phyloP scores from a whole-genome alignment of 2,797 vertebrate species.

The Prionace glauca region DNA sequence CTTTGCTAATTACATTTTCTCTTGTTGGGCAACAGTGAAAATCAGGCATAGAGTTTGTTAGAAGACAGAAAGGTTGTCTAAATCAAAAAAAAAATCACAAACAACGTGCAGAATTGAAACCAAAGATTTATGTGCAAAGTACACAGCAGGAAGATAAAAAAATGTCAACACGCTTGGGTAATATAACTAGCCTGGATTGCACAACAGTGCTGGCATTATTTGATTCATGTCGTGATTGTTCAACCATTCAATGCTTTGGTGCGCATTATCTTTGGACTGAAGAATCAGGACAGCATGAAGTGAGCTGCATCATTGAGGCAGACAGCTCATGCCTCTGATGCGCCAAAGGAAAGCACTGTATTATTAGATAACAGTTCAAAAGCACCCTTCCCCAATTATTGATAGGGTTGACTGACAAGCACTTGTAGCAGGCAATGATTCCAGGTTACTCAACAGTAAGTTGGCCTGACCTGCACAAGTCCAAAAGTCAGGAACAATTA shows the following conservation, averaged over 20 bases:
- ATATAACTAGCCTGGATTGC: neutral
- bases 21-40: neutral
- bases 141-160: neutral
- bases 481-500: neutral
- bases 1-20: neutral
- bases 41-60: neutral
- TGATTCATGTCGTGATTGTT: neutral
- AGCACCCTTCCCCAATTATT: neutral
- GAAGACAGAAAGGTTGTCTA: neutral
- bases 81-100: neutral
- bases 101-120: neutral
- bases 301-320: neutral
- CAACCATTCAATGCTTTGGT: neutral
- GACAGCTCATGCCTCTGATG: neutral
- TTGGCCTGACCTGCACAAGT: neutral
- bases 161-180: neutral
- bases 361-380: neutral
- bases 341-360: neutral
- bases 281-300: neutral
- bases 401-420: neutral
- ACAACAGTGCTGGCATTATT: neutral
- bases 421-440: neutral
- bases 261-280: neutral
- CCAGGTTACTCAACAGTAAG: neutral
- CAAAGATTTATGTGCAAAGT: neutral